Conservation (phyloP, 2,888 invertebrate species). For the Ophion obscuratus region DNA sequence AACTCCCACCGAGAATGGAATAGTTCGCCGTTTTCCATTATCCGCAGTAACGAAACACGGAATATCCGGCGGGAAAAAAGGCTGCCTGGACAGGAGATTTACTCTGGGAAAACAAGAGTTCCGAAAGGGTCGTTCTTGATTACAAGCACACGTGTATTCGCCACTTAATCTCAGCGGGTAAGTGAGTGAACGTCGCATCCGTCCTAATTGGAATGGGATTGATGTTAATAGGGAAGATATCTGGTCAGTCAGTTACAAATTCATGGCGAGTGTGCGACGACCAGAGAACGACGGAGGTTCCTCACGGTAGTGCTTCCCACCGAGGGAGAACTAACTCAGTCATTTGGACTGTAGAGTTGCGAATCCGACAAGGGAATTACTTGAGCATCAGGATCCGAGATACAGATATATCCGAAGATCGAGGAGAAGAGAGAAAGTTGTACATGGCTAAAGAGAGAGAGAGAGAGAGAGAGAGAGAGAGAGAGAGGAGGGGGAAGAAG, state of each 20-base stretch:
- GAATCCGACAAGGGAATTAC: constrained; percentile 60
- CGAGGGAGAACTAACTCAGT: constrained; percentile 60
- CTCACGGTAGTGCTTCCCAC: constrained; percentile 29
- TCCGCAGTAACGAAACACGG: too few species aligned
- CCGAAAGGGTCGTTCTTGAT: neutral
- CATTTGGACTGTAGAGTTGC: constrained; percentile 60
- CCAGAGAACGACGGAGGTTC: constrained; percentile 36
- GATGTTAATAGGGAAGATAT: constrained; percentile 63
- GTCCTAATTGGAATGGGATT: constrained; percentile 55
- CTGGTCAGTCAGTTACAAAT: constrained; percentile 66
- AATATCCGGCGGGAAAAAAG: too few species aligned
- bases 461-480: constrained; percentile 32
- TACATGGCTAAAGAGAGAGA: constrained; percentile 6
- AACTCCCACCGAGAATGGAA: too few species aligned
- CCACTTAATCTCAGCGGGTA: constrained; percentile 4
- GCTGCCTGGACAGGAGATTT: too few species aligned
- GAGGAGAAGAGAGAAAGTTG: neutral
- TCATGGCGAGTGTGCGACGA: constrained; percentile 62
- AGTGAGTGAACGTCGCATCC: constrained; percentile 13
- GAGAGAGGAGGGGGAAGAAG: constrained; percentile 15
- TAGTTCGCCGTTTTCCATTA: too few species aligned
- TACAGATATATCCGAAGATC: constrained; percentile 35
- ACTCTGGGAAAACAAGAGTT: neutral
- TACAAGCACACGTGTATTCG: constrained; percentile 5
- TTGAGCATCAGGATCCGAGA: constrained; percentile 53